A percentile compares a stretch with the other conserved stretches of the same genome.
Conservation (phyloP, 2,113 vertebrate genomes). For the Lampris incognitus region DNA sequence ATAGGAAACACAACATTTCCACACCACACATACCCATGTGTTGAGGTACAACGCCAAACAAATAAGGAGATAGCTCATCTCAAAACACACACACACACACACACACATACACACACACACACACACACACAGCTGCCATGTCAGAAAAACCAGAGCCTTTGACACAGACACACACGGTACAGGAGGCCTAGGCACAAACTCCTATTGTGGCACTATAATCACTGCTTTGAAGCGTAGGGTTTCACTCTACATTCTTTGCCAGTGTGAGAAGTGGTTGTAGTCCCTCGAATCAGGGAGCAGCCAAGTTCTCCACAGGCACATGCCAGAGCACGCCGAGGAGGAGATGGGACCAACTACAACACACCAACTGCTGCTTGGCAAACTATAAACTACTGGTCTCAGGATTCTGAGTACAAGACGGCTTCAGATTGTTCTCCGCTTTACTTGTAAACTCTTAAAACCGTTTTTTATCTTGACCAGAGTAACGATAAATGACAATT, state of each 20-base stretch:
- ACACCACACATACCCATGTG: conserved; percentile 26
- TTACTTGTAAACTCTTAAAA: neutral
- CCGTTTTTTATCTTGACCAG: neutral
- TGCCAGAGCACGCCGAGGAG: neutral
- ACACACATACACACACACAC: conserved; percentile 24
- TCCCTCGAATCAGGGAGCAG: neutral
- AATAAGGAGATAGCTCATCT: conserved; percentile 11
- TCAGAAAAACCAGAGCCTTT: conserved; percentile 68
- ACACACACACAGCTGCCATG: conserved; percentile 1
- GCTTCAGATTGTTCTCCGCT: neutral
- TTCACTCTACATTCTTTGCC: conserved; percentile 49
- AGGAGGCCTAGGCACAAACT: conserved; percentile 33
- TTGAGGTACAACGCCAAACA: conserved; percentile 14
- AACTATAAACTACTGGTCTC: neutral
- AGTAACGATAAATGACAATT: neutral
- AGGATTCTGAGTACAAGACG: neutral
- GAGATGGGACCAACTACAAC: conserved; percentile 4
- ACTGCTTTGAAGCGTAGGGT: conserved; percentile 55
- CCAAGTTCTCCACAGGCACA: neutral
- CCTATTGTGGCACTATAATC: conserved; percentile 59
- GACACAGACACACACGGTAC: conserved; percentile 34
- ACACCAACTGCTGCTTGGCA: neutral
- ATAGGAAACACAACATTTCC: neutral
- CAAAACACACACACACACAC: conserved; percentile 24
- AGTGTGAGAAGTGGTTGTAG: neutral